Base-by-base conservation (phyloP, 2,888 invertebrate species). In the Drosophila kambysellisi region DNA sequence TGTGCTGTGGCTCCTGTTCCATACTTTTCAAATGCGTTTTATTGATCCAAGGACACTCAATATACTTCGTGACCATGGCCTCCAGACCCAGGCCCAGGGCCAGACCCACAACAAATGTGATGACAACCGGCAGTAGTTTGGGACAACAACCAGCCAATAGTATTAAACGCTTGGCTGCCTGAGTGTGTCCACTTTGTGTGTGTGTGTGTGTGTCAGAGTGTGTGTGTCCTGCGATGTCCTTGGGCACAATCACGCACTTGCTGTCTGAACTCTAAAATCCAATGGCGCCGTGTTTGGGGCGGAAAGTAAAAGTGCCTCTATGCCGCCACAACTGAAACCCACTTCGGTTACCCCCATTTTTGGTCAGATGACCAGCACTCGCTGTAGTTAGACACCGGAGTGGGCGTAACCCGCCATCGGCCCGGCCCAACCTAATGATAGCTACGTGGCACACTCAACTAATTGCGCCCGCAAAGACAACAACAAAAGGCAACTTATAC, bases 41-140 rank as follows among this genome's bases (percentile, higher is more conserved):
- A 89, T 86, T 86, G 86, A 86, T 88, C 87, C 84, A 88, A 84
- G 87, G 89, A 69, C 83, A 80, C 63, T 68, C 76, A 50, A 70
- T 29, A 35, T 30, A 57, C 30, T 32, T 41, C 48, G 41, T 73
- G 78, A 64, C 80, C 78, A 43, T 78, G 78, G 78, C 81, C 76
- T 65, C 48, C 65, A n/a, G 29, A 15, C 43, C 56, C 65, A 15
- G 29, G 37, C 46, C 20, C n/a, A 50, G 48, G 11, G 39, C 51
- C 64, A 43, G 51, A 57, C 51, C 76, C 77, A 69, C 68, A 81
- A 76, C 81, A 70, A 77, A 70, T 79, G 79, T 70, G 81, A 73
- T 79, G 79, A 77, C 79, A 81, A 46, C 66, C 74, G 74, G 74
- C 78, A 60, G 50, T 68, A 46, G 30, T 30, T 30, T 12, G 57